phyloP scores from a whole-genome alignment of 2,888 invertebrate genomes.

The Nephrotoma appendiculata region DNA sequence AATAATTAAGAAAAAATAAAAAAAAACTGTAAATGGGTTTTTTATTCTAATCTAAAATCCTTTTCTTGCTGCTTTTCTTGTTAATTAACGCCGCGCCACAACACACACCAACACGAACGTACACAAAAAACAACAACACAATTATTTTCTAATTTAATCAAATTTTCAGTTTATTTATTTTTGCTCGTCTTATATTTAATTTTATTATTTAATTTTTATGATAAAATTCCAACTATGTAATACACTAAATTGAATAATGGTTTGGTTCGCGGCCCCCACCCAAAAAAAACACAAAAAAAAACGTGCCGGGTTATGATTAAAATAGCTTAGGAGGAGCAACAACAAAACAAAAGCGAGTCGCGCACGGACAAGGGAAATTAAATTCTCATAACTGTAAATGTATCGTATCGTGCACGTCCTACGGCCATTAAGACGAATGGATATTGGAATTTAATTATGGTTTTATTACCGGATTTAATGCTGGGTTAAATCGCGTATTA shows the following conservation, averaged over 20 bases:
- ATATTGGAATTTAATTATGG: no score
- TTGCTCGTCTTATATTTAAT: not conserved
- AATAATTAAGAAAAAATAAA: not conserved
- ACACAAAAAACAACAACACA: not conserved
- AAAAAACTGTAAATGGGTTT: not conserved
- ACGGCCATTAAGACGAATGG: no score
- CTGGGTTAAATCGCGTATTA: no score
- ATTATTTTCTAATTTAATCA: not conserved
- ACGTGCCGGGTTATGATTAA: no score
- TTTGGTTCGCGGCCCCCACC: no score
- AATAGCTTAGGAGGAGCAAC: no score
- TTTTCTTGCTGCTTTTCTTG: not conserved
- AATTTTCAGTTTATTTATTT: not conserved
- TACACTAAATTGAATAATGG: not conserved
- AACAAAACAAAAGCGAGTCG: no score
- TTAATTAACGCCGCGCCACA: not conserved
- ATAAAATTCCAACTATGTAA: not conserved
- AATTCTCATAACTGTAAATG: no score
- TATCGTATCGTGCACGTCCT: no score
- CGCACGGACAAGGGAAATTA: no score
- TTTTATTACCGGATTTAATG: no score
- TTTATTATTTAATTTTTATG: not conserved
- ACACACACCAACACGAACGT: not conserved
- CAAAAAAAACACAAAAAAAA: no score
- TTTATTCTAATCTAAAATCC: not conserved